Conservation (phyloP, 92 coral and sea anemone genomes). For the Zoanthus sociatus region DNA sequence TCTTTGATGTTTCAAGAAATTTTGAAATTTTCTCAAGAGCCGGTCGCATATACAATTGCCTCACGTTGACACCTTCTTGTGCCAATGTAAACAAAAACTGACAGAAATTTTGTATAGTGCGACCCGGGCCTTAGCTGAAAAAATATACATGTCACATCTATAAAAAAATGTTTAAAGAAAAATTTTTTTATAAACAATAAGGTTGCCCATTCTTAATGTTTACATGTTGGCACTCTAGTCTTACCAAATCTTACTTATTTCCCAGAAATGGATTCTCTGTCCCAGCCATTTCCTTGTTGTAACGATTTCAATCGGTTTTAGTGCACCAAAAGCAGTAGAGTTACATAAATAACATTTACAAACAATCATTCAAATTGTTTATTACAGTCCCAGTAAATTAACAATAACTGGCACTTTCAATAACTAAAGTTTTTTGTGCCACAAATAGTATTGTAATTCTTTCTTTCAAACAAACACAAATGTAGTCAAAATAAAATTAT, state of each 20-base stretch:
- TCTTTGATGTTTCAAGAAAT: too few species aligned
- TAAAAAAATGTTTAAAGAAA: too few species aligned
- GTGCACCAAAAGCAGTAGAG: slow-evolving; percentile 1
- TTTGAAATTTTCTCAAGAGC: too few species aligned
- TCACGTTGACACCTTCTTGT: too few species aligned
- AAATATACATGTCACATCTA: too few species aligned
- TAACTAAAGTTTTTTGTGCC: slow-evolving; percentile 51
- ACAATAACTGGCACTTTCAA: slow-evolving; percentile 37
- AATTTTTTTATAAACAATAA: too few species aligned
- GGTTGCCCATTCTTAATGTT: too few species aligned
- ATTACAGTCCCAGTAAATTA: slow-evolving; percentile 49
- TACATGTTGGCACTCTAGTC: not conserved
- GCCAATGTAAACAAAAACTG: too few species aligned
- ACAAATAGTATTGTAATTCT: slow-evolving; percentile 32
- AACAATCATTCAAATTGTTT: slow-evolving; percentile 35
- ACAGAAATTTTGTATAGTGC: too few species aligned
- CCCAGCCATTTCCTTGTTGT: slow-evolving; percentile 41
- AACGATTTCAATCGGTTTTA: not conserved
- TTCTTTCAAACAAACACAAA: slow-evolving; percentile 38
- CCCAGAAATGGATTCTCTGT: slow-evolving; percentile 32
- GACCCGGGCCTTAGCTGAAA: too few species aligned
- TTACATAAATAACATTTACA: slow-evolving; percentile 19
- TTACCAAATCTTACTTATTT: slow-evolving; percentile 35
- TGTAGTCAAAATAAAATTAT: slow-evolving; percentile 35
- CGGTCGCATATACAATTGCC: too few species aligned